Evolutionary conservation across 64 coral and sea anemone species (phyloP).

Genomic region (Orbicella faveolata): DNA sequence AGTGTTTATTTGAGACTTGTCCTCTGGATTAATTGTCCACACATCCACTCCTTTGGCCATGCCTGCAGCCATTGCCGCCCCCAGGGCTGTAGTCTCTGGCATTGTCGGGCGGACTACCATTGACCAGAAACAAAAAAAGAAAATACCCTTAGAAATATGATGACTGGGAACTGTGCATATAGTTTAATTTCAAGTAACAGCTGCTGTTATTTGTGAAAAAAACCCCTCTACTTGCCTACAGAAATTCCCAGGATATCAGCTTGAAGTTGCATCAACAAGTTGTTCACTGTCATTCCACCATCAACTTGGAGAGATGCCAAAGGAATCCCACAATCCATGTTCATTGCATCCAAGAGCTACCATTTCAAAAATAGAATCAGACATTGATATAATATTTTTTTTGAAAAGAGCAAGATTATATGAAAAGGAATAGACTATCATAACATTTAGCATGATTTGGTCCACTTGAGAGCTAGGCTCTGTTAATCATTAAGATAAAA

Average conservation of each 20-base stretch:
- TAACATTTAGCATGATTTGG: no score
- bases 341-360: slow-evolving; percentile 97
- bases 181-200: not conserved
- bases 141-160: not conserved
- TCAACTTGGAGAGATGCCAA: slow-evolving; percentile 87
- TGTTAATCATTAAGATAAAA: no score
- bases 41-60: slow-evolving; percentile 86
- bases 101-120: slow-evolving; percentile 90
- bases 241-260: slow-evolving; percentile 94
- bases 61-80: slow-evolving; percentile 95
- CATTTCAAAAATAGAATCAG: not conserved
- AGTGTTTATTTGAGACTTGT: slow-evolving; percentile 88
- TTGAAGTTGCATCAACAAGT: slow-evolving; percentile 94
- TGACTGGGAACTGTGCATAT: not conserved
- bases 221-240: slow-evolving; percentile 72
- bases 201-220: no score
- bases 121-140: not conserved
- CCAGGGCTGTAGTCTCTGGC: slow-evolving; percentile 94
- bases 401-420: no score
- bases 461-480: no score
- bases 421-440: no score
- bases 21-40: slow-evolving; percentile 79
- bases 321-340: slow-evolving; percentile 96
- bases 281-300: slow-evolving; percentile 96
- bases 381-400: no score